Evolutionary conservation across 2,888 invertebrate species (phyloP).

Genomic region (Drosophila percnosoma): DNA sequence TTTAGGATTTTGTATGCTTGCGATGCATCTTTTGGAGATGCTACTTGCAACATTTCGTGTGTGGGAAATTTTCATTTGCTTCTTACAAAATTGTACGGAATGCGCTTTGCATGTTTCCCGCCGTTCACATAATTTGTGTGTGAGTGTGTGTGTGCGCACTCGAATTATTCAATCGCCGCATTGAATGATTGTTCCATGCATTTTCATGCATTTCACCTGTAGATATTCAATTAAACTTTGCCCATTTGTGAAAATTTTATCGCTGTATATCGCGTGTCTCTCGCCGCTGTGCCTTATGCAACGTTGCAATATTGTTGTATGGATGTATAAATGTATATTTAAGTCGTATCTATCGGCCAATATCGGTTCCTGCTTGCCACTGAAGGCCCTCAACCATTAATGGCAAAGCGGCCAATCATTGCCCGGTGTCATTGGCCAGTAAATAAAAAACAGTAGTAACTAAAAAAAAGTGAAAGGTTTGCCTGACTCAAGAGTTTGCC

Average conservation of each 20-base stretch:
- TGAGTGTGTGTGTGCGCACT: conserved; percentile 2
- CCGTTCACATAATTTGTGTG: conserved; percentile 37
- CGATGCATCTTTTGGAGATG: conserved; percentile 55
- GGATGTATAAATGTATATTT: conserved; percentile 11
- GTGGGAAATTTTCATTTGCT: conserved; percentile 67
- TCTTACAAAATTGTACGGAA: conserved; percentile 38
- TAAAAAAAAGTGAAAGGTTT: conserved; percentile 76
- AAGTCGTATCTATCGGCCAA: conserved; percentile 31
- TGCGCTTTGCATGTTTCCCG: conserved; percentile 40
- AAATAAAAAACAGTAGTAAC: not conserved
- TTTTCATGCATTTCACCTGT: conserved; percentile 22
- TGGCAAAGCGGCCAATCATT: conserved; percentile 36
- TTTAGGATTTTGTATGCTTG: conserved; percentile 45
- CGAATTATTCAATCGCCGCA: conserved; percentile 50
- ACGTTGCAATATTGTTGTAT: conserved; percentile 35
- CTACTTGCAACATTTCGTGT: conserved; percentile 68
- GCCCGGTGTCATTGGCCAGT: conserved; percentile 75
- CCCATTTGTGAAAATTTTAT: conserved; percentile 34
- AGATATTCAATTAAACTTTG: conserved; percentile 65
- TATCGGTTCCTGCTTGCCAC: conserved; percentile 80
- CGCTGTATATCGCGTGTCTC: conserved; percentile 64
- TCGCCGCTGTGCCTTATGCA: conserved; percentile 62
- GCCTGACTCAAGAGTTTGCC: conserved; percentile 47
- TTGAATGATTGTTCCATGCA: conserved; percentile 8
- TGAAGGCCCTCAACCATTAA: conserved; percentile 61